Conservation (phyloP, 35 echinoderm and acorn worm genomes). For the Patiria miniata region DNA sequence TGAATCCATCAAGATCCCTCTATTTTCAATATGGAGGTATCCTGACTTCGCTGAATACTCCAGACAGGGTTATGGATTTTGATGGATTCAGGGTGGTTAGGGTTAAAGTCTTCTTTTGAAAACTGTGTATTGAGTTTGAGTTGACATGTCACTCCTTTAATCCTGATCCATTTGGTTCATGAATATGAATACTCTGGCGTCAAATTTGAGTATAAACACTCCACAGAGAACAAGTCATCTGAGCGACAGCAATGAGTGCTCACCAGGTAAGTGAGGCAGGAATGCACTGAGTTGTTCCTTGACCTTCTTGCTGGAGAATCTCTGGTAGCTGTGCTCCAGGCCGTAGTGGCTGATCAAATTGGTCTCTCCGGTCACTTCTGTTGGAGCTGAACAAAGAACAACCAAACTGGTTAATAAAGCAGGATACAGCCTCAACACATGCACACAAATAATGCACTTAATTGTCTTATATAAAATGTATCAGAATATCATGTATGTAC, state of each 20-base stretch:
- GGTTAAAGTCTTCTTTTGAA: too few species aligned
- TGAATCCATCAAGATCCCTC: too few species aligned
- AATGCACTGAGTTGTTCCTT: conserved; percentile 96
- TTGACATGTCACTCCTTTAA: too few species aligned
- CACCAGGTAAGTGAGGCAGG: conserved; percentile 92
- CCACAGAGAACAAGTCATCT: too few species aligned
- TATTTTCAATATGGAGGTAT: too few species aligned
- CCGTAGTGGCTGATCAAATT: conserved; percentile 95
- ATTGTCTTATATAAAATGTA: background rate
- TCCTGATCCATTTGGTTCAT: too few species aligned
- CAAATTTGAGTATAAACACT: too few species aligned
- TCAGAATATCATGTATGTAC: background rate
- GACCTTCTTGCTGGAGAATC: conserved; percentile 95
- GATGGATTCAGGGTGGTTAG: too few species aligned
- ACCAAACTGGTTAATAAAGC: conserved; percentile 9
- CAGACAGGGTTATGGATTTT: too few species aligned
- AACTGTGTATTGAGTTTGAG: too few species aligned
- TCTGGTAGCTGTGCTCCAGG: conserved; percentile 89
- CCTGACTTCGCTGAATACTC: too few species aligned
- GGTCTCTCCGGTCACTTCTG: conserved; percentile 89
- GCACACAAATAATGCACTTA: background rate
- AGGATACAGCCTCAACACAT: background rate
- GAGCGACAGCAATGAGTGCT: background rate
- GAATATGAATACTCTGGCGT: too few species aligned
- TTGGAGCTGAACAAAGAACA: conserved; percentile 55